Base-by-base conservation (phyloP, 2,888 invertebrate species). In the Furcula furcula region DNA sequence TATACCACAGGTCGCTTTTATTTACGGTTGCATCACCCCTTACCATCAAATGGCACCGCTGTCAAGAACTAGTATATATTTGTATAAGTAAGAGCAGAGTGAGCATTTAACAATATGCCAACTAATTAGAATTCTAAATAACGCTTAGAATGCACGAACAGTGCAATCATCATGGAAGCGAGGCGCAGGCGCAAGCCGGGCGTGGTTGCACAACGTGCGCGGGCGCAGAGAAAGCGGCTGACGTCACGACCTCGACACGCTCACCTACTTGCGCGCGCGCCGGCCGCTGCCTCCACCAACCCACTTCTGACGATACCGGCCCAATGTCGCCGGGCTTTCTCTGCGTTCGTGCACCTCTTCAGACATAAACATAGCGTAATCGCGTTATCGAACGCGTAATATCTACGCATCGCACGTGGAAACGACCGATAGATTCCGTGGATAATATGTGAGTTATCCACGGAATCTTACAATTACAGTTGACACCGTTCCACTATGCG, bases 171-270 rank as follows among this genome's bases (percentile, higher is more conserved):
- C 10, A 7, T 15, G 15, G 25, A 6, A 4, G 7, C 15, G 15
- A 1, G 4, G 27, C 14, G 27, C 14, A 27, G 9, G 28, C 28
- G 18, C 28, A 5, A 10, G 4, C 3, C 56, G 45, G 43, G 43
- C 39, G 38, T 49, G 56, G 70, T 85, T 86, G 83, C 83, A 79
- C 85, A 80, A 80, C 73, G 48, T 61, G 46, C 74, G 76, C 75
- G 61, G 60, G 77, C 81, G 78, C 84, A 79, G 85, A 85, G 85
- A 87, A 87, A 87, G 86, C 87, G 82, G 38, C 59, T 86, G 85
- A 86, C 87, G 88, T 87, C 85, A 86, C 81, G 87, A 77, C 87
- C 87, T 88, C 88, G 88, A 87, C 88, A 85, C 76, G 86, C 78
- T 88, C 83, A 88, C 88, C 87, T 77, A 87, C 74, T 78, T 84